Percentiles rank a stretch among this genome's conserved stretches.
Conservation (phyloP, 2,888 invertebrate genomes). For the Mythimna ferrago region DNA sequence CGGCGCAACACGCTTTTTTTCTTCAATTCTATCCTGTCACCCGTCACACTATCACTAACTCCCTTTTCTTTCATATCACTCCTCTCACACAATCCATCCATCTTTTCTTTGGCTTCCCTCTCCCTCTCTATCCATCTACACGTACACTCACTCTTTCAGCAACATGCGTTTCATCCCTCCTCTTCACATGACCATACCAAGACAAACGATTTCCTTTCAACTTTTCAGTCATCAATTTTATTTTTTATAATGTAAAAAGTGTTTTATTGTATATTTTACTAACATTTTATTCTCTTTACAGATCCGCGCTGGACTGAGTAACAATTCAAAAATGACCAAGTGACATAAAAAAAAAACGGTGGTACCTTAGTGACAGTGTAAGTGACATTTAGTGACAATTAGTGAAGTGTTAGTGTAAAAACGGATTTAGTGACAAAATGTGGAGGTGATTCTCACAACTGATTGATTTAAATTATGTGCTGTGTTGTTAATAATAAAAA, state of each 20-base stretch:
- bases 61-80: too few species aligned
- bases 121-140: too few species aligned
- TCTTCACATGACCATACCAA: too few species aligned
- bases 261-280: slow-evolving; percentile 1
- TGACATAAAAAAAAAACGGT: slow-evolving; percentile 49
- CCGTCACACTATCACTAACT: too few species aligned
- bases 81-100: too few species aligned
- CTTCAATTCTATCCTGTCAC: too few species aligned
- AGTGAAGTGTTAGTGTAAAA: slow-evolving; percentile 66
- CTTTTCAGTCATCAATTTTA: too few species aligned
- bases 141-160: too few species aligned
- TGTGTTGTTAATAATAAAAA: slow-evolving; percentile 69
- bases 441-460: slow-evolving; percentile 76
- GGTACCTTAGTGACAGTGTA: slow-evolving; percentile 58
- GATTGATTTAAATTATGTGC: slow-evolving; percentile 77
- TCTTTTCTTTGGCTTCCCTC: too few species aligned
- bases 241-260: neutral
- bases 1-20: too few species aligned
- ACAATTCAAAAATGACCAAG: slow-evolving; percentile 40
- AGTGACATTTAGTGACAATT: slow-evolving; percentile 65
- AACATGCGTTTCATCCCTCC: too few species aligned
- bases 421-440: slow-evolving; percentile 71
- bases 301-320: slow-evolving; percentile 36
- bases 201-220: too few species aligned
- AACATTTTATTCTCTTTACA: slow-evolving; percentile 52